phyloP scores from a whole-genome alignment of 2,113 vertebrate species.

The Cyanoliseus patagonus region DNA sequence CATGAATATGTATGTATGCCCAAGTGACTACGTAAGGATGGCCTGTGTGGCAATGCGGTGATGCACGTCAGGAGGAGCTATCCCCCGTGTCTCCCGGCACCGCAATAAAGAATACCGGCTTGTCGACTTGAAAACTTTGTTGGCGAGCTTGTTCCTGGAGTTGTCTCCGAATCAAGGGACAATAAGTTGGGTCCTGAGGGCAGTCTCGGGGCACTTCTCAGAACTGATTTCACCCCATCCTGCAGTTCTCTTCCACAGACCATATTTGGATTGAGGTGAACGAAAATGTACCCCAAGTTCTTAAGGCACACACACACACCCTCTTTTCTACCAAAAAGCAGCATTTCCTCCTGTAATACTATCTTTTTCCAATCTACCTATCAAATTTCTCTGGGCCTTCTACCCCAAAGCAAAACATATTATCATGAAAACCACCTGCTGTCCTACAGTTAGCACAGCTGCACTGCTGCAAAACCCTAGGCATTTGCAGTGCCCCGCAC shows the following conservation, averaged over 20 bases:
- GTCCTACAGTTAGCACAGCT: fast-evolving
- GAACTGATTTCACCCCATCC: background rate
- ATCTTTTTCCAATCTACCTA: background rate
- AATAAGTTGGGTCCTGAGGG: background rate
- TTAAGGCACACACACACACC: background rate
- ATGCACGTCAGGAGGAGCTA: too few relatives aligned
- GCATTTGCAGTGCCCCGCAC: fast-evolving
- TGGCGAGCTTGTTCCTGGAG: too few relatives aligned
- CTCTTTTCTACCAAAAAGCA: background rate
- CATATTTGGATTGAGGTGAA: background rate
- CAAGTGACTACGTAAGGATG: too few relatives aligned
- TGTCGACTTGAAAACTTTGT: too few relatives aligned
- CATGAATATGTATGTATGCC: too few relatives aligned
- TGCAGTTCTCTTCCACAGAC: background rate
- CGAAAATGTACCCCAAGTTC: fast-evolving
- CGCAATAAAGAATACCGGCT: too few relatives aligned
- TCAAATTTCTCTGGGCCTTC: background rate
- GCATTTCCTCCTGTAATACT: background rate
- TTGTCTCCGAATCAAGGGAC: background rate
- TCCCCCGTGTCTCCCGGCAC: too few relatives aligned
- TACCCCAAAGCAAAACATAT: background rate
- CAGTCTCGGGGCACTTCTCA: background rate
- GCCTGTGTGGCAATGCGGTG: too few relatives aligned
- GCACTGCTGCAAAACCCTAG: background rate
- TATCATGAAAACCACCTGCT: fast-evolving